These are phyloP conservation scores for Tiliacea citrago DNA, from an alignment of 2,888 invertebrate genomes.

Conservation along the genomic window DNA sequence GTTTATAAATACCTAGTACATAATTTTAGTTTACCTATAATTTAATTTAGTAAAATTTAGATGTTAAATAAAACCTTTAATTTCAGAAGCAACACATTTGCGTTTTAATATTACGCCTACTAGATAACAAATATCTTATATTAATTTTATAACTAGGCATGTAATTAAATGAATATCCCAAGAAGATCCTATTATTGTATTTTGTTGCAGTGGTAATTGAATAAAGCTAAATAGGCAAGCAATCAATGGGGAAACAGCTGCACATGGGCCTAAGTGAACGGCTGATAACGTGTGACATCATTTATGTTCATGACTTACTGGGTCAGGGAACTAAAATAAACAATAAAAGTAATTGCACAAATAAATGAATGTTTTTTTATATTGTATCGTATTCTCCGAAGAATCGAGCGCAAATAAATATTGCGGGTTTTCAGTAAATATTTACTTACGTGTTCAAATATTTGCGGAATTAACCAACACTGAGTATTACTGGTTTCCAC, in stretches of 20 bases:
- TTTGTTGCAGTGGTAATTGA: conserved; percentile 17
- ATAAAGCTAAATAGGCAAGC: background rate
- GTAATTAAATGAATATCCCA: conserved; percentile 6
- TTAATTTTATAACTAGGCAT: too few relatives aligned
- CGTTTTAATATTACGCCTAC: too few relatives aligned
- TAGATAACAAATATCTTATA: too few relatives aligned
- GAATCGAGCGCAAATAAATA: conserved; percentile 58
- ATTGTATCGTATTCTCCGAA: conserved; percentile 38
- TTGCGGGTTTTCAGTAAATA: conserved; percentile 50
- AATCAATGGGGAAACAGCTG: conserved; percentile 28
- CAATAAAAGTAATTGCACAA: conserved; percentile 38
- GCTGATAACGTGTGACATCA: conserved; percentile 48
- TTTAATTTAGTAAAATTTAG: too few relatives aligned
- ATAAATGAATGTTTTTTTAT: conserved; percentile 32
- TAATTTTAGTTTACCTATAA: too few relatives aligned
- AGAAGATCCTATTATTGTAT: background rate
- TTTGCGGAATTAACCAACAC: conserved; percentile 38
- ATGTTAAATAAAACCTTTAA: too few relatives aligned
- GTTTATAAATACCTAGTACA: too few relatives aligned
- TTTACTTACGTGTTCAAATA: conserved; percentile 39
- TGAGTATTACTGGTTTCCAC: conserved; percentile 36
- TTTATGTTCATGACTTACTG: conserved; percentile 41
- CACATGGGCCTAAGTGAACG: conserved; percentile 12
- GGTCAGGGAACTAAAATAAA: conserved; percentile 55
- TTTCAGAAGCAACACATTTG: too few relatives aligned